Percentiles rank a stretch among this genome's conserved stretches.
Conservation (phyloP, 2,113 vertebrate species). For the Tachycineta bicolor region DNA sequence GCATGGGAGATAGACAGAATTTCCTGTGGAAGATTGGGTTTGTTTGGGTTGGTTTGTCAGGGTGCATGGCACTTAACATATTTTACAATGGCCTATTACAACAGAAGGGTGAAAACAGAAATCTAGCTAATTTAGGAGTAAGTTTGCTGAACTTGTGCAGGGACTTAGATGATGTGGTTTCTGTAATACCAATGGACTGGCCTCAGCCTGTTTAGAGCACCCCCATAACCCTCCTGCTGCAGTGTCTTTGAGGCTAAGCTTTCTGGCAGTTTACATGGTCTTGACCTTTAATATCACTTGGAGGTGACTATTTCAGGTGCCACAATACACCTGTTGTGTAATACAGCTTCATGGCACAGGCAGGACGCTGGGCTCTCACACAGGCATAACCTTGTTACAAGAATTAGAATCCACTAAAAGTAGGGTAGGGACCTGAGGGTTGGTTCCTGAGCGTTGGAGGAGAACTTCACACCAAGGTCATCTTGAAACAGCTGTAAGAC, state of each 20-base stretch:
- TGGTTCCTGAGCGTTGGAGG: not conserved
- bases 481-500: not conserved
- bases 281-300: not conserved
- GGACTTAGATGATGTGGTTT: not conserved
- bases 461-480: not conserved
- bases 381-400: not conserved
- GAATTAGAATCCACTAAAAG: not conserved
- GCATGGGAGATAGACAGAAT: not conserved
- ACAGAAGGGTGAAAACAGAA: not conserved
- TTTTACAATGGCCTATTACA: not conserved
- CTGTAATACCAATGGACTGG: not conserved
- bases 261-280: not conserved
- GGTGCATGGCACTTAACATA: not conserved
- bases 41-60: not conserved
- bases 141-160: not conserved
- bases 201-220: not conserved
- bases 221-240: not conserved
- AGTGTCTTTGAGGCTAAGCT: not conserved
- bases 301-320: not conserved
- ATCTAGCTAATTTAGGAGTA: not conserved
- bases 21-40: not conserved
- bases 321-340: not conserved
- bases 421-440: rapidly evolving
- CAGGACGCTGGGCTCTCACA: not conserved
- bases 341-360: not conserved